phyloP scores from a whole-genome alignment of 2,113 vertebrate species.

The Macquaria ambigua region DNA sequence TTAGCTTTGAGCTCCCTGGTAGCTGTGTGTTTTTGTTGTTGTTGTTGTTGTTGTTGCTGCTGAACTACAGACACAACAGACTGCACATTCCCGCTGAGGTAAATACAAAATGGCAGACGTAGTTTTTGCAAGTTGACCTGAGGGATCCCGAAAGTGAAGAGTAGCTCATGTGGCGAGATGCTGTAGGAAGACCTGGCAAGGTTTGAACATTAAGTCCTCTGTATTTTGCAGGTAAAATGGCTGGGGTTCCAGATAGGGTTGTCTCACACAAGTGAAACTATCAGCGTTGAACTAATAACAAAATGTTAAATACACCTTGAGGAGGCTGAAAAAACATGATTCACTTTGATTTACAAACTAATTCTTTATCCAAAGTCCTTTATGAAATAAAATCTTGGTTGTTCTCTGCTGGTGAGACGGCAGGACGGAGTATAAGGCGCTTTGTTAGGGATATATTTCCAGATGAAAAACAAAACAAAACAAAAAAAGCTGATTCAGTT shows the following conservation, averaged over 20 bases:
- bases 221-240: slow-evolving; percentile 57
- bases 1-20: slow-evolving; percentile 61
- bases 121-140: slow-evolving; percentile 83
- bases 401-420: slow-evolving; percentile 66
- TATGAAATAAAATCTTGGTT: slow-evolving; percentile 52
- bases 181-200: slow-evolving; percentile 84
- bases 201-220: slow-evolving; percentile 66
- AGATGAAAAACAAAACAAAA: slow-evolving; percentile 15
- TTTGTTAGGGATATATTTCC: slow-evolving; percentile 63
- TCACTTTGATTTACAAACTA: slow-evolving; percentile 43
- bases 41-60: slow-evolving; percentile 13
- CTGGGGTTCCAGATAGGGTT: slow-evolving; percentile 35
- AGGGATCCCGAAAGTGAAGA: slow-evolving; percentile 86
- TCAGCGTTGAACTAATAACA: slow-evolving; percentile 51
- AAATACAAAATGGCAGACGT: slow-evolving; percentile 70
- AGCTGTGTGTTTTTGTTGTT: slow-evolving; percentile 39
- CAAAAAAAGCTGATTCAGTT: slow-evolving; percentile 18
- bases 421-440: slow-evolving; percentile 73
- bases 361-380: slow-evolving; percentile 57
- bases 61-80: slow-evolving; percentile 54
- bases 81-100: slow-evolving; percentile 72
- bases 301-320: slow-evolving; percentile 46
- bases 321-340: slow-evolving; percentile 25
- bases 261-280: slow-evolving; percentile 30
- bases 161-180: slow-evolving; percentile 81